These are phyloP conservation scores for Passer domesticus DNA, from an alignment of 2,113 vertebrate species.

Conservation along the genomic window DNA sequence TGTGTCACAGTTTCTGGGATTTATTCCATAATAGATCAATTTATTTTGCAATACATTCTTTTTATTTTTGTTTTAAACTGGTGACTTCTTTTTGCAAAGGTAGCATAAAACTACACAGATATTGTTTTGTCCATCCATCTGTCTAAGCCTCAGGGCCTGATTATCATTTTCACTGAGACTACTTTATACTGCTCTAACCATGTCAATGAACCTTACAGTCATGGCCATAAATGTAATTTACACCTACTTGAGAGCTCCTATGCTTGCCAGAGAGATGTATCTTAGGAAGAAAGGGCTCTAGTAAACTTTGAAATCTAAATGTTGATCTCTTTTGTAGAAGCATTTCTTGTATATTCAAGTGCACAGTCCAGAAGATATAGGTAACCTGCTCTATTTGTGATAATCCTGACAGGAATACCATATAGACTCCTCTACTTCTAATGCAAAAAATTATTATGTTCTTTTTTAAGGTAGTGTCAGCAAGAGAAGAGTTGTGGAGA, in stretches of 20 bases:
- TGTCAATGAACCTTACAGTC: conserved; percentile 59
- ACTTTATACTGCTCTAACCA: conserved; percentile 52
- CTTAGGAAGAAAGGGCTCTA: not conserved
- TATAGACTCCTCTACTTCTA: not conserved
- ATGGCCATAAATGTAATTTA: conserved; percentile 56
- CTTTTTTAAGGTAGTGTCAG: not conserved
- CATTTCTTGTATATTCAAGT: not conserved
- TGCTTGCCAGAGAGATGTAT: conserved; percentile 28
- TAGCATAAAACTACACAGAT: conserved; percentile 26
- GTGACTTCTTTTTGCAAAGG: conserved; percentile 35
- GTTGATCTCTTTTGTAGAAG: not conserved
- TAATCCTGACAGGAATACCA: not conserved
- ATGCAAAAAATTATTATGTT: not conserved
- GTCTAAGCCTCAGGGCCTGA: conserved; percentile 55
- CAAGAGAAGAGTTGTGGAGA: not conserved
- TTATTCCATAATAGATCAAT: conserved; percentile 33
- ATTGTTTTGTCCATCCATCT: conserved; percentile 55
- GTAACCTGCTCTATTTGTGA: not conserved
- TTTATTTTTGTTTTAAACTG: conserved; percentile 33
- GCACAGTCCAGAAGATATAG: not conserved
- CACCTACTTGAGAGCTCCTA: conserved; percentile 31
- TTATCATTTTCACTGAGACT: conserved; percentile 53
- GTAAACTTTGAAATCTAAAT: conserved; percentile 22
- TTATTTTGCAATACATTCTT: not conserved
- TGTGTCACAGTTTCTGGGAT: not conserved